A percentile compares a stretch with the other conserved stretches of the same genome.
Conservation (phyloP, 2,113 vertebrate species). For the Nesogale talazaci region DNA sequence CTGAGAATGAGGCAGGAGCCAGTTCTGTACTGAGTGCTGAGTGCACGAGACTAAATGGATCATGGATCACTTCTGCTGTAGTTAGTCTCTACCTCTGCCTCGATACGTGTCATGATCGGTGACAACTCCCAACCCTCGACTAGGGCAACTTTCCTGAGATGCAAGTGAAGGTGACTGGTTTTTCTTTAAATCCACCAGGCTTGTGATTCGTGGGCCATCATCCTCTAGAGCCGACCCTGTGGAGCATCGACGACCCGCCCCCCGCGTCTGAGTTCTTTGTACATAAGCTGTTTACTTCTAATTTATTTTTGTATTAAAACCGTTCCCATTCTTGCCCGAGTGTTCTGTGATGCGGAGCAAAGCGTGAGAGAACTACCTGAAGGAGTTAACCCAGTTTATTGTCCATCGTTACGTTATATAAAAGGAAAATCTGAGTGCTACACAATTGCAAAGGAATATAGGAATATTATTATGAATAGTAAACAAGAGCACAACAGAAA, state of each 20-base stretch:
- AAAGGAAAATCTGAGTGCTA: constrained; percentile 39
- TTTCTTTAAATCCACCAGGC: constrained; percentile 77
- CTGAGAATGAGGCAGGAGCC: background rate
- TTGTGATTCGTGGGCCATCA: constrained; percentile 83
- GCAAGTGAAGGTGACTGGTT: background rate
- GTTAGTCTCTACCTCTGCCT: background rate
- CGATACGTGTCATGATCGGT: background rate
- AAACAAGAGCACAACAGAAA: constrained; percentile 17
- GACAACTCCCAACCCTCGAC: background rate
- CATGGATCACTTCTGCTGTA: background rate
- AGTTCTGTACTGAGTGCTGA: background rate
- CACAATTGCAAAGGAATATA: background rate
- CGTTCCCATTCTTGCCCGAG: constrained; percentile 4
- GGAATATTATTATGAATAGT: no score
- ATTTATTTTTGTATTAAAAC: constrained; percentile 71
- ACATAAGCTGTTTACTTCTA: constrained; percentile 41
- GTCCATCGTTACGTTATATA: constrained; percentile 54
- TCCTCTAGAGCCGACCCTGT: constrained; percentile 68
- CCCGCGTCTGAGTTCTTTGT: background rate
- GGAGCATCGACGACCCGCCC: background rate
- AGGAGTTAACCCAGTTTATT: constrained; percentile 63
- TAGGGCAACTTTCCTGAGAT: background rate
- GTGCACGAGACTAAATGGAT: no score
- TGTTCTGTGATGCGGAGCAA: constrained; percentile 2
- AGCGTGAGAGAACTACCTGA: background rate